Percentiles rank a stretch among this genome's conserved stretches.
Evolutionary conservation across 2,797 vertebrate species (phyloP).

Genomic region (Thalassophryne amazonica): DNA sequence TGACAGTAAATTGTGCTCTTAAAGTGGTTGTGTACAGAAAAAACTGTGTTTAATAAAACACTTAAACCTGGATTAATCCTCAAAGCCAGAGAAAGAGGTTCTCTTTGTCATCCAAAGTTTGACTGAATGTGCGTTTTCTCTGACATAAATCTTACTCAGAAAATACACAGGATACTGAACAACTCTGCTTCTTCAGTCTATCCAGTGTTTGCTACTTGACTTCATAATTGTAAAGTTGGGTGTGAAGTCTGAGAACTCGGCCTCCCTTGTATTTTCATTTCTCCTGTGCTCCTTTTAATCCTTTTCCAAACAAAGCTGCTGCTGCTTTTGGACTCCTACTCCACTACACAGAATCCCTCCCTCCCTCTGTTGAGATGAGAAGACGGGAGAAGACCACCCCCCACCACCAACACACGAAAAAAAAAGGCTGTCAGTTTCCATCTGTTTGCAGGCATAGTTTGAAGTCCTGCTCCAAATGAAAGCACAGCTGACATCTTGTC

Average conservation of each 20-base stretch:
- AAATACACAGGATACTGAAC: constrained; percentile 9
- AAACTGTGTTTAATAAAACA: not conserved
- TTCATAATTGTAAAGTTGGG: constrained; percentile 47
- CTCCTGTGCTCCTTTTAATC: constrained; percentile 53
- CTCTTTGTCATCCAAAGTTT: too few relatives aligned
- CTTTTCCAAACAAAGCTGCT: constrained; percentile 69
- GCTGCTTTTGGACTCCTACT: constrained; percentile 52
- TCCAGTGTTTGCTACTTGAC: constrained; percentile 15
- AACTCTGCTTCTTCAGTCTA: constrained; percentile 31
- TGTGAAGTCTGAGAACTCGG: constrained; percentile 63
- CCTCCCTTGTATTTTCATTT: constrained; percentile 54
- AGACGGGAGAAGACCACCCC: constrained; percentile 48
- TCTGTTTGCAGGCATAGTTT: constrained; percentile 53
- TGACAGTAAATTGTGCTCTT: not conserved
- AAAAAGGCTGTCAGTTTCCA: constrained; percentile 57
- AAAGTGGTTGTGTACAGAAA: not conserved
- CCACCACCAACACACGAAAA: too few relatives aligned
- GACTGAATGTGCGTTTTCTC: constrained; percentile 1
- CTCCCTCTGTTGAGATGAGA: constrained; percentile 43
- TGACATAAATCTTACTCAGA: constrained; percentile 19
- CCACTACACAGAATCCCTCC: constrained; percentile 21
- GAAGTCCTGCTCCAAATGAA: constrained; percentile 47
- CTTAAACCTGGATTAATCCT: constrained; percentile 8
- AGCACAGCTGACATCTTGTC: constrained; percentile 67
- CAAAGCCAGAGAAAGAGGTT: not conserved